These are phyloP conservation scores for Protosalanx chinensis DNA, from an alignment of 2,797 vertebrate genomes.

Conservation along the genomic window DNA sequence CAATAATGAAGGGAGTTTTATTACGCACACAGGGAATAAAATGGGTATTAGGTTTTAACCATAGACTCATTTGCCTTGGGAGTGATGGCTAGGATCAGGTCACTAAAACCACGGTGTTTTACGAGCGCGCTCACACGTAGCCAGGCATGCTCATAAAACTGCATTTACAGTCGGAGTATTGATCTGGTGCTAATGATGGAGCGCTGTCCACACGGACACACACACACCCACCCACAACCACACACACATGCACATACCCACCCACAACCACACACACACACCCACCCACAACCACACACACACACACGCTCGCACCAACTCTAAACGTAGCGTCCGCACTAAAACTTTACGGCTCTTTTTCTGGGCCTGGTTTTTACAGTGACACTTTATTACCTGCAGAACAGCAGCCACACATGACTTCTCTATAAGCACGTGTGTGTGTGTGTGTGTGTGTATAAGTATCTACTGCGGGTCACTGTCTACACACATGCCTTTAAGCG, in stretches of 20 bases:
- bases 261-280: constrained; percentile 47
- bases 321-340: constrained; percentile 71
- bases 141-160: constrained; percentile 68
- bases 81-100: constrained; percentile 68
- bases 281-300: constrained; percentile 38
- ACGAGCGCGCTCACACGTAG: constrained; percentile 58
- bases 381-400: constrained; percentile 62
- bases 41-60: constrained; percentile 76
- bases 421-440: constrained; percentile 1
- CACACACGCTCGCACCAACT: constrained; percentile 45
- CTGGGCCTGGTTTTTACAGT: constrained; percentile 41
- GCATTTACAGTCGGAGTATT: constrained; percentile 82
- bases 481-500: constrained; percentile 66
- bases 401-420: not conserved
- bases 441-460: constrained; percentile 8
- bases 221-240: constrained; percentile 37
- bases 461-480: constrained; percentile 2
- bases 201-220: constrained; percentile 57
- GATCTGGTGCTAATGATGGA: constrained; percentile 75
- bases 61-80: constrained; percentile 71
- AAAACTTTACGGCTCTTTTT: constrained; percentile 73
- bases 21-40: constrained; percentile 80
- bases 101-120: constrained; percentile 76
- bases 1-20: constrained; percentile 69
- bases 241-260: constrained; percentile 43